A percentile compares a stretch with the other conserved stretches of the same genome.
These are phyloP conservation scores for Clarias macrocephalus DNA, from an alignment of 2,113 vertebrate genomes.

Conservation along the genomic window DNA sequence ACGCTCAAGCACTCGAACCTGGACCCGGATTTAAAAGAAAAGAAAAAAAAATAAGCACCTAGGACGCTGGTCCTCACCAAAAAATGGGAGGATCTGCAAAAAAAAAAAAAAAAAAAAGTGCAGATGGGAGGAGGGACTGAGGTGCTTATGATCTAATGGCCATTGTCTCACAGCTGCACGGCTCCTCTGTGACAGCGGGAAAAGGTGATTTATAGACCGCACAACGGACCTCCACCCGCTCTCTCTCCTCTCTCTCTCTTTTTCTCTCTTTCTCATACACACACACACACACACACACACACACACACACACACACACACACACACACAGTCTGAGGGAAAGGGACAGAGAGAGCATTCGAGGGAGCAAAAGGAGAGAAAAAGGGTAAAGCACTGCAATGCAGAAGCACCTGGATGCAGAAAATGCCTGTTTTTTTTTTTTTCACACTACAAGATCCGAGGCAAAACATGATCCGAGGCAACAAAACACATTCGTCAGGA, in stretches of 20 bases:
- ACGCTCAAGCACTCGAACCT: background rate
- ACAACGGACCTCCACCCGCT: slow-evolving; percentile 55
- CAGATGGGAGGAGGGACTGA: slow-evolving; percentile 64
- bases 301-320: slow-evolving; percentile 49
- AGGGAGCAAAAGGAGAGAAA: slow-evolving; percentile 9
- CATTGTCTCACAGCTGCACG: slow-evolving; percentile 71
- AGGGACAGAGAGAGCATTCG: slow-evolving; percentile 20
- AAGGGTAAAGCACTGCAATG: slow-evolving; percentile 50
- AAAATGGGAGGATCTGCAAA: slow-evolving; percentile 15
- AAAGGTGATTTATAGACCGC: slow-evolving; percentile 73
- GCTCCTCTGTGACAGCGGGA: slow-evolving; percentile 64
- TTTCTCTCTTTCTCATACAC: too few relatives aligned
- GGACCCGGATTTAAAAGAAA: background rate
- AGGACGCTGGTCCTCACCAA: background rate
- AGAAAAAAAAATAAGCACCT: background rate
- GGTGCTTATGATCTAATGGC: slow-evolving; percentile 70
- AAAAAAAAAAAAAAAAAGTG: slow-evolving; percentile 41
- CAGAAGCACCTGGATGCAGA: slow-evolving; percentile 43
- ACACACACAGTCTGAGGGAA: slow-evolving; percentile 2
- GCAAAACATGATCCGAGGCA: background rate
- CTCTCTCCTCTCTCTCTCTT: slow-evolving; percentile 8
- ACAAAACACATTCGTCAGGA: background rate
- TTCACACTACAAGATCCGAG: background rate
- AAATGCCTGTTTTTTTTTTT: background rate
- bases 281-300: too few relatives aligned